Evolutionary conservation across 2,797 vertebrate species (phyloP).

Genomic region (Liparis tanakae): DNA sequence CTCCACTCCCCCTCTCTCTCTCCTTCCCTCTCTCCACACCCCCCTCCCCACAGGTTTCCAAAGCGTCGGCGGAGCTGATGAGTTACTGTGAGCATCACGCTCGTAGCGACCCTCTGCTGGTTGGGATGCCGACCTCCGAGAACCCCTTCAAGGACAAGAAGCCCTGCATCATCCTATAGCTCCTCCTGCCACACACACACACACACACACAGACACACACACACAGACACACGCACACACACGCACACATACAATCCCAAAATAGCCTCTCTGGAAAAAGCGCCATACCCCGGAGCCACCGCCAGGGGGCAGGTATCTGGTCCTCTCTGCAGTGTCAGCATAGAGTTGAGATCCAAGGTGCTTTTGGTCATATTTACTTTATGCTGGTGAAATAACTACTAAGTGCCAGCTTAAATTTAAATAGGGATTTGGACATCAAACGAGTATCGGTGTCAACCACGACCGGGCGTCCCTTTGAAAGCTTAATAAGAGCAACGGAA

Average conservation of each 20-base stretch:
- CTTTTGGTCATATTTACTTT: conserved; percentile 70
- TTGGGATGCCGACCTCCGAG: conserved; percentile 94
- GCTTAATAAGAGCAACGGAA: conserved; percentile 43
- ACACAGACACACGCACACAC: conserved; percentile 28
- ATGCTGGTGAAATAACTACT: conserved; percentile 70
- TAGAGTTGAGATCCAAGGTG: conserved; percentile 73
- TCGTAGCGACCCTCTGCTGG: conserved; percentile 92
- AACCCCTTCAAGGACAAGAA: conserved; percentile 99
- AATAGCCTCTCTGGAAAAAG: conserved; percentile 75
- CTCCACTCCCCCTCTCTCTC: neutral
- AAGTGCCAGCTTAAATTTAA: conserved; percentile 64
- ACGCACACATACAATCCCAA: conserved; percentile 52
- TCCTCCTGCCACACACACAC: conserved; percentile 28
- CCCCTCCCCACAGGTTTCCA: conserved; percentile 86
- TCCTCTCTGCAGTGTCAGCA: conserved; percentile 58
- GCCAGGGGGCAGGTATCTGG: conserved; percentile 64
- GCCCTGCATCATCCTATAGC: conserved; percentile 94
- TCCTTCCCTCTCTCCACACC: too few relatives aligned
- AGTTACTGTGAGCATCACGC: conserved; percentile 97
- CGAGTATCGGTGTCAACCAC: conserved; percentile 54
- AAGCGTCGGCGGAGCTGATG: conserved; percentile 95
- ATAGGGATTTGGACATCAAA: conserved; percentile 63
- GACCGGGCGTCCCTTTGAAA: conserved; percentile 46
- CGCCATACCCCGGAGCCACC: conserved; percentile 70
- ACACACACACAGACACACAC: conserved; percentile 24